Conservation (phyloP, 2,888 invertebrate species). For the Eueremaeus valkanovi region DNA sequence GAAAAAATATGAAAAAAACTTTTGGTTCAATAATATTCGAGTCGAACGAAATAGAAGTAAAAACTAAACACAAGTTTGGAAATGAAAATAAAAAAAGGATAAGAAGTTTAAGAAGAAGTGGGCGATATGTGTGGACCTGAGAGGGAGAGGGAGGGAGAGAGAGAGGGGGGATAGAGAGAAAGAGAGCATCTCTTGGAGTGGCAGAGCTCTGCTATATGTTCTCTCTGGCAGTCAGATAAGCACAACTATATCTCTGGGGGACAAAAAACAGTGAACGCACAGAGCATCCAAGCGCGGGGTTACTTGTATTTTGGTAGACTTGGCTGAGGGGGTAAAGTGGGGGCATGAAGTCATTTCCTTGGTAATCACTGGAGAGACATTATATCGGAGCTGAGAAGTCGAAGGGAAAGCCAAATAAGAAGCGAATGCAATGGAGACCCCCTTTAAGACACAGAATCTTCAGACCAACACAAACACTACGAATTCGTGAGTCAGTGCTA, state of each 20-base stretch:
- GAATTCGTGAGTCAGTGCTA: slow-evolving; percentile 7
- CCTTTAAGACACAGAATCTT: slow-evolving; percentile 19
- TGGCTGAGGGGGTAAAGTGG: slow-evolving; percentile 35
- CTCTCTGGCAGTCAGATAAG: slow-evolving; percentile 19
- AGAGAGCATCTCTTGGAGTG: background rate
- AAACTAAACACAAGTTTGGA: background rate
- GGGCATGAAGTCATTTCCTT: slow-evolving; percentile 46
- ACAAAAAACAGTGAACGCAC: slow-evolving; percentile 14
- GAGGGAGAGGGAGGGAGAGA: slow-evolving; percentile 33
- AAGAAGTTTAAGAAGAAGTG: slow-evolving; percentile 20
- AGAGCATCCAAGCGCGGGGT: slow-evolving; percentile 18
- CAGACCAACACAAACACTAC: background rate
- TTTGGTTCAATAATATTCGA: slow-evolving; percentile 13
- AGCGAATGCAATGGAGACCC: slow-evolving; percentile 14
- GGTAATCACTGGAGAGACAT: slow-evolving; percentile 46
- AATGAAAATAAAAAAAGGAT: too few species aligned
- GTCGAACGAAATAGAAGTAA: background rate
- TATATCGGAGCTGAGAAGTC: slow-evolving; percentile 40
- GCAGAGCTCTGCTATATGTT: background rate
- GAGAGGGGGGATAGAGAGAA: slow-evolving; percentile 22
- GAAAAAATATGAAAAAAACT: background rate
- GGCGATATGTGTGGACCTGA: background rate
- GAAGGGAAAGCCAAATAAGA: slow-evolving; percentile 16
- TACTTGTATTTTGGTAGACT: slow-evolving; percentile 29
- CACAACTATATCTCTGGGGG: slow-evolving; percentile 22